Percentiles rank a stretch among this genome's conserved stretches.
These are phyloP conservation scores for Cyanistes caeruleus DNA, from an alignment of 2,113 vertebrate species.

Conservation along the genomic window DNA sequence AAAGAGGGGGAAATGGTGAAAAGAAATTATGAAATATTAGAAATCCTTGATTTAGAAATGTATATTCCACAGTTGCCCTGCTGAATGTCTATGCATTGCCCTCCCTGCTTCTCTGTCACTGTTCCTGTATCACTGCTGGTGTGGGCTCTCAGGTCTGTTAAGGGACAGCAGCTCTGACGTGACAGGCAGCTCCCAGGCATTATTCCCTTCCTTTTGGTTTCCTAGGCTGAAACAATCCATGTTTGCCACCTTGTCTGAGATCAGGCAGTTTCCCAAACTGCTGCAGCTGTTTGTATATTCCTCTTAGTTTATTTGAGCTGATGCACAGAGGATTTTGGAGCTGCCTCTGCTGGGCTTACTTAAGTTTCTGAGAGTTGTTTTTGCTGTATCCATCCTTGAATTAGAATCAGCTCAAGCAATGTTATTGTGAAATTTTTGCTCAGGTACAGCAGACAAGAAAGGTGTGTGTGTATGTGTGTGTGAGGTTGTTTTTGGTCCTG, in stretches of 20 bases:
- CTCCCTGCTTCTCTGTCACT: background rate
- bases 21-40: background rate
- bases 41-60: background rate
- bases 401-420: background rate
- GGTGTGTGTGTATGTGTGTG: background rate
- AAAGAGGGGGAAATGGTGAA: background rate
- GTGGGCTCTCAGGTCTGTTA: background rate
- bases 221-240: background rate
- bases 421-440: background rate
- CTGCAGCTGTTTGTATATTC: background rate
- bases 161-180: background rate
- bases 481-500: background rate
- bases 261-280: background rate
- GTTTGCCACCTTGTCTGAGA: background rate
- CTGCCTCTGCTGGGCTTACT: background rate
- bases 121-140: background rate
- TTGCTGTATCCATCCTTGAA: background rate
- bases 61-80: background rate
- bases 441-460: background rate
- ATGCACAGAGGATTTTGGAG: background rate
- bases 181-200: background rate
- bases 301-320: background rate
- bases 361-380: background rate
- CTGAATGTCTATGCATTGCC: background rate
- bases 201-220: background rate